Base-by-base conservation (phyloP, 2,888 invertebrate genomes). In the Cephus rjabovi region DNA sequence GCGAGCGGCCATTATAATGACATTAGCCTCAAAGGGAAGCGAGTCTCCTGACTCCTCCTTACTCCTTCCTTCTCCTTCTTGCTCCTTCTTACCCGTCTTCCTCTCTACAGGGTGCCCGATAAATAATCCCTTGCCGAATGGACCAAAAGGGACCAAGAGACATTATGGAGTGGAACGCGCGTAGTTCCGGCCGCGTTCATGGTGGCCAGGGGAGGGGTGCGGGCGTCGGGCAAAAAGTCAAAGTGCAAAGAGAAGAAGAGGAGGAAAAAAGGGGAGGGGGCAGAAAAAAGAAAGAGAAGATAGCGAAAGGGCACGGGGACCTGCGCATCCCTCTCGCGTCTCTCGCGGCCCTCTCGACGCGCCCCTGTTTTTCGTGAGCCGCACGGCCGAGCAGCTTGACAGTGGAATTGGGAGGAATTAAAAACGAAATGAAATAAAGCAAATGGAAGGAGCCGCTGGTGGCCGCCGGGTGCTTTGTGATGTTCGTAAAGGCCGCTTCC, bases 341-440 rank as follows among this genome's bases (percentile, higher is more conserved):
- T 86, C 83, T 81, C 83, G 78, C 79, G 76, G 78, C 78, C 79
- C 79, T 75, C 73, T 56, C 79, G 80, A 79, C 69, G 30, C 70
- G 70, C 70, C 70, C 70, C 30, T 70, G 70, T 70, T 70, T 70
- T 70, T 70, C 31, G 70, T 70, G 70, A 33, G 70, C 70, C 70
- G 70, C 70, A 15, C 40, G 40, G 40, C 40, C 70, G 75, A 34
- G 35, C 73, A n/a, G 79, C 83, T 85, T 82, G 85, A 85, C 87
- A 83, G 85, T 83, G 84, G 86, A 86, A 87, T 85, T 83, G 86
- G 84, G 81, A 86, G 87, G 87, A 88, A 88, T 88, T 87, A 87
- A 86, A 86, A 88, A 86, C 83, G 83, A 85, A 85, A 86, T 85
- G 85, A 87, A 88, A 88, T 85, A 87, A 87, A 89, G 84, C 85